These are phyloP conservation scores for Xanthorhoe designata DNA, from an alignment of 2,888 invertebrate species.

Conservation along the genomic window DNA sequence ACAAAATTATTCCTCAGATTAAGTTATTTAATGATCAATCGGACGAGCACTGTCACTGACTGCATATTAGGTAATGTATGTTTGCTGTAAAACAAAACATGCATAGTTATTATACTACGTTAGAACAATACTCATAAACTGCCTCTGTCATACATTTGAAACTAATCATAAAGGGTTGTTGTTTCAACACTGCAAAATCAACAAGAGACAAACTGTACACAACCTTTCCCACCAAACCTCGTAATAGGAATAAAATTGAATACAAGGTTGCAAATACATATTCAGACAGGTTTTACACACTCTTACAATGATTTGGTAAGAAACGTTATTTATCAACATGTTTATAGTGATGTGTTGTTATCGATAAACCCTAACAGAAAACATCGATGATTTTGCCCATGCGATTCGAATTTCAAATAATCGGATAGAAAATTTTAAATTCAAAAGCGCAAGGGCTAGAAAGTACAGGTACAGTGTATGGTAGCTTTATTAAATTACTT, in stretches of 20 bases:
- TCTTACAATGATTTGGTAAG: background rate
- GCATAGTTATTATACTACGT: background rate
- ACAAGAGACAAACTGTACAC: slow-evolving; percentile 8
- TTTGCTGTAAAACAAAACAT: slow-evolving; percentile 1
- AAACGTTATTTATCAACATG: background rate
- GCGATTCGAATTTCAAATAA: slow-evolving; percentile 1
- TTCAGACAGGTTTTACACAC: background rate
- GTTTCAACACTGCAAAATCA: slow-evolving; percentile 14
- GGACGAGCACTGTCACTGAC: background rate
- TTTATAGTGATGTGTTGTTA: slow-evolving; percentile 20
- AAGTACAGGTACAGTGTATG: slow-evolving; percentile 38
- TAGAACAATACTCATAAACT: background rate
- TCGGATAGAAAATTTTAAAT: background rate
- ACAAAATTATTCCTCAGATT: too few species aligned
- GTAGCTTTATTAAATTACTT: slow-evolving; percentile 17
- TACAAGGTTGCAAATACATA: background rate
- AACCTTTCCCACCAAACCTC: background rate
- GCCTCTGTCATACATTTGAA: slow-evolving; percentile 7
- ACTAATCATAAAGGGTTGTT: slow-evolving; percentile 4
- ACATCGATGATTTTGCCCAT: slow-evolving; percentile 22
- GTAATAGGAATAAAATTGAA: background rate
- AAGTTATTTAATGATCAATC: background rate
- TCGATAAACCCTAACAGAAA: slow-evolving; percentile 22
- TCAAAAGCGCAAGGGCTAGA: slow-evolving; percentile 18
- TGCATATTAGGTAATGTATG: too few species aligned